Evolutionary conservation across 92 coral and sea anemone genomes (phyloP).

Genomic region (Parazoanthus atlanticus): DNA sequence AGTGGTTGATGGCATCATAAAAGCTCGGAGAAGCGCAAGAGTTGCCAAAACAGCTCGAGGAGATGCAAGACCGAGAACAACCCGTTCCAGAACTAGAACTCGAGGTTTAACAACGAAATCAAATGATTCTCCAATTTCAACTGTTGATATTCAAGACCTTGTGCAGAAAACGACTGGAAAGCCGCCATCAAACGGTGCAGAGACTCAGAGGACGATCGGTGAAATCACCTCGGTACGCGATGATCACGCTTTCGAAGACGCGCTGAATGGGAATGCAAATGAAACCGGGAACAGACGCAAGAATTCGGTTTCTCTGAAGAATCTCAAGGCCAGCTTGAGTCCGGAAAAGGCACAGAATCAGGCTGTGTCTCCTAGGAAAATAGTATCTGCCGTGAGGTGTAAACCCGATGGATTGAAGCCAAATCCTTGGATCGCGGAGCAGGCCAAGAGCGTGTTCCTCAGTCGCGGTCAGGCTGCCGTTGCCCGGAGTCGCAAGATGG

Average conservation of each 20-base stretch:
- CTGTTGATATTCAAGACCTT: slow-evolving; percentile 39
- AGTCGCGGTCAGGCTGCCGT: slow-evolving; percentile 86
- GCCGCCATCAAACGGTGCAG: slow-evolving; percentile 15
- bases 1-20: slow-evolving; percentile 33
- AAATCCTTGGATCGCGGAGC: slow-evolving; percentile 97
- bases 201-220: slow-evolving; percentile 48
- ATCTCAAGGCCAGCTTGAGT: slow-evolving; percentile 2
- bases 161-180: slow-evolving; percentile 46
- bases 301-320: slow-evolving; percentile 39
- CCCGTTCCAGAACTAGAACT: slow-evolving; percentile 31
- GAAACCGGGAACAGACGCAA: slow-evolving; percentile 57
- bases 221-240: slow-evolving; percentile 79
- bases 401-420: slow-evolving; percentile 68
- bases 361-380: slow-evolving; percentile 23
- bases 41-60: slow-evolving; percentile 38
- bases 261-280: slow-evolving; percentile 48
- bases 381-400: slow-evolving; percentile 51
- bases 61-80: slow-evolving; percentile 43
- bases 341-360: slow-evolving; percentile 12
- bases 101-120: slow-evolving; percentile 30
- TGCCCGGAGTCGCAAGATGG: slow-evolving; percentile 49
- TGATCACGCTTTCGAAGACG: slow-evolving; percentile 78
- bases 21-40: slow-evolving; percentile 50
- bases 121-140: slow-evolving; percentile 34
- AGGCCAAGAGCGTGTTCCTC: slow-evolving; percentile 81